Base-by-base conservation (phyloP, 2,797 vertebrate genomes). In the Sciaenops ocellatus region DNA sequence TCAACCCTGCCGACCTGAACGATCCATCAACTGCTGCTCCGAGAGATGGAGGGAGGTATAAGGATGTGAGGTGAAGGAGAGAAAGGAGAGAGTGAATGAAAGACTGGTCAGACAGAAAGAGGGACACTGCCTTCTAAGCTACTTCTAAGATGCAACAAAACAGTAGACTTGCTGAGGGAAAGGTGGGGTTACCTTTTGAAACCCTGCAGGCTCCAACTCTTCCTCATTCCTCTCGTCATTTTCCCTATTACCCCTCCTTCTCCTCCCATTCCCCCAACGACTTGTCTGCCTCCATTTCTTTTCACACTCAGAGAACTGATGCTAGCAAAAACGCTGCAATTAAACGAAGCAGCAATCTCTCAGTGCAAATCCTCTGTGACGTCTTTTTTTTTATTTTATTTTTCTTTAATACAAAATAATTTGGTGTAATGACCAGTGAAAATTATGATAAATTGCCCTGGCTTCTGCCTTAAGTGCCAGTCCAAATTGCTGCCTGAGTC, bases 21-120 rank as follows among this genome's bases (percentile, higher is more conserved):
- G 2, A 91, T 92, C 83, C 84, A 90, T 92, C 90, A 92, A 68
- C 62, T 28, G 67, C 78, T 48, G 61, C 79, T 84, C 56, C 59
- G 28, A 69, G 66, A 81, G 52, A 85, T 75, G 65, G 75, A 82
- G 69, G 34, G 28, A 64, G 46, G 52, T 71, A 74, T 66, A 65
- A 78, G 79, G 62, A 81, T 60, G 30, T 17, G 56, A 71, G 73
- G 76, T 75, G 76, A 82, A 80, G 66, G 67, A 78, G 42, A 73
- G 57, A 67, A 55, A 51, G 78, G 76, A 44, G 20, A 47, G 12
- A 46, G 57, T 15, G 66, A 71, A 65, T 47, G 68, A 70, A 60
- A 73, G 50, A 68, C 78, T 8, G 57, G 44, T 74, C 26, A 52
- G 73, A 44, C 34, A 38, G 34, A 74, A 55, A 72, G 47, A 83